Percentiles rank a stretch among this genome's conserved stretches.
These are phyloP conservation scores for Apamea crenata DNA, from an alignment of 2,888 invertebrate genomes.

Conservation along the genomic window DNA sequence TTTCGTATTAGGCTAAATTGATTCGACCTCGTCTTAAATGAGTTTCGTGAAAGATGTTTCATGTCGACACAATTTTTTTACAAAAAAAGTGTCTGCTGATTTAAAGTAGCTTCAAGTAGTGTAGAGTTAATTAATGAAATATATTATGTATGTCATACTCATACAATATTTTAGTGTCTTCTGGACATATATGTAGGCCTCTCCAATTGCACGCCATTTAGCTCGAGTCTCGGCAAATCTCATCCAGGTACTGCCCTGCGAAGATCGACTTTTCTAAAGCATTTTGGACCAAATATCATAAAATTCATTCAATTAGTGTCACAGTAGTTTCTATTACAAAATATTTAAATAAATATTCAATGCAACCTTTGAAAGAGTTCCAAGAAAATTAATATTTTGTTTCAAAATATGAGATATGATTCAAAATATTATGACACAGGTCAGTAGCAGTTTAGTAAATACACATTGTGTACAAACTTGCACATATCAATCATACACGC, in stretches of 20 bases:
- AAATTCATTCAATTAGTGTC: neutral
- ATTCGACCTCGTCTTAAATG: neutral
- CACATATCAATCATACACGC: neutral
- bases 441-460: conserved; percentile 76
- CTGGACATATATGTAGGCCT: too few relatives aligned
- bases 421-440: conserved; percentile 76
- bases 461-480: conserved; percentile 39
- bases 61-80: too few relatives aligned
- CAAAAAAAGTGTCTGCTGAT: too few relatives aligned
- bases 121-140: too few relatives aligned
- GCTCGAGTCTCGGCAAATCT: too few relatives aligned
- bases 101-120: too few relatives aligned
- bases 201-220: too few relatives aligned
- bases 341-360: neutral
- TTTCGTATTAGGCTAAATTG: neutral
- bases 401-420: conserved; percentile 66
- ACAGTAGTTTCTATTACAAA: neutral
- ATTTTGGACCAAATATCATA: too few relatives aligned
- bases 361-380: neutral
- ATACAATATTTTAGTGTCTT: too few relatives aligned
- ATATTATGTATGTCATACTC: too few relatives aligned
- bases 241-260: too few relatives aligned
- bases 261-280: neutral
- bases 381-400: conserved; percentile 44
- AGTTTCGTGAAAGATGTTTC: too few relatives aligned